Conservation (phyloP, 92 coral and sea anemone genomes). For the Muricea muricata region DNA sequence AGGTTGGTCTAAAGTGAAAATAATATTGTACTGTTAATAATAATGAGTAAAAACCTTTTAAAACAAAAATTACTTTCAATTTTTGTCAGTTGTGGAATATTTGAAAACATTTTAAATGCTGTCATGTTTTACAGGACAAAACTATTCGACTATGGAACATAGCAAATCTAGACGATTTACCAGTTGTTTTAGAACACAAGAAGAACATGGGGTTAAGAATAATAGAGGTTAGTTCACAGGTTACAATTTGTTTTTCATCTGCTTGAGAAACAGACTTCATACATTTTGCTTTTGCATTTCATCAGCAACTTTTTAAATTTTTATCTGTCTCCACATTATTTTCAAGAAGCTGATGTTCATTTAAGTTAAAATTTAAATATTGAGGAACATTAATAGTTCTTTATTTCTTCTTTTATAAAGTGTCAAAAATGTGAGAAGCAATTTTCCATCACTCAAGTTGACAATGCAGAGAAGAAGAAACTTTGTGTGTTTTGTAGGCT, state of each 20-base stretch:
- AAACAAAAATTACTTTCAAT: too few species aligned
- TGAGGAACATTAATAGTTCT: too few species aligned
- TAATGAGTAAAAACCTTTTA: too few species aligned
- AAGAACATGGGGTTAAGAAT: conserved; percentile 95
- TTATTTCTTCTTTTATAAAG: conserved; percentile 54
- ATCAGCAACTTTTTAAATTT: too few species aligned
- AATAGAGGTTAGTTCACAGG: conserved; percentile 70
- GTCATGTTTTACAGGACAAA: conserved; percentile 72
- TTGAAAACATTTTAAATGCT: not conserved
- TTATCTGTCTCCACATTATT: too few species aligned
- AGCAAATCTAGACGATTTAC: conserved; percentile 92
- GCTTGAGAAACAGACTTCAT: not conserved
- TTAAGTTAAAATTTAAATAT: too few species aligned
- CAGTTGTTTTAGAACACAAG: conserved; percentile 97
- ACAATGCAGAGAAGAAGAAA: conserved; percentile 78
- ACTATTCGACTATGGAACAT: conserved; percentile 95
- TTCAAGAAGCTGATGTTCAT: too few species aligned
- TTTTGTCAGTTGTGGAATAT: too few species aligned
- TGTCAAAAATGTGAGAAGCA: conserved; percentile 95
- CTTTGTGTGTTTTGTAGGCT: conserved; percentile 97
- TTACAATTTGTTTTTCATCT: not conserved
- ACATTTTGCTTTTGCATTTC: too few species aligned
- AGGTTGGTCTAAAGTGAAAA: conserved; percentile 81
- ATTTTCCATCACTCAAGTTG: conserved; percentile 96
- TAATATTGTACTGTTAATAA: too few species aligned